Evolutionary conservation across 2,113 vertebrate genomes (phyloP).

Genomic region (Centropus bengalensis): DNA sequence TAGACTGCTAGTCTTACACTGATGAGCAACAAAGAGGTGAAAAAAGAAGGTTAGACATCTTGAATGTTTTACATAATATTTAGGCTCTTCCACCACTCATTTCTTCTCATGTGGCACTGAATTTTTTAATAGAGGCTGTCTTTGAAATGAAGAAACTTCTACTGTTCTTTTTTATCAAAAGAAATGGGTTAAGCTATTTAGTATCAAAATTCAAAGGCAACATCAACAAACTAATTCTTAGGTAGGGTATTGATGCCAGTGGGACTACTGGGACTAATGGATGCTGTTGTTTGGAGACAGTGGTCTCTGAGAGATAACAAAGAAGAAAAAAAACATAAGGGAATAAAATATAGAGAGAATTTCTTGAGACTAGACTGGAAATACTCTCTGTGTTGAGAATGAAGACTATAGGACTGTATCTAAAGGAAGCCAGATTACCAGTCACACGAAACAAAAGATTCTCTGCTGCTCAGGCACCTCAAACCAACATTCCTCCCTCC

Average conservation of each 20-base stretch:
- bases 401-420: not conserved
- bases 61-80: not conserved
- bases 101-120: not conserved
- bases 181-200: not conserved
- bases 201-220: not conserved
- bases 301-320: not conserved
- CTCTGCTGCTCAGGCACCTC: not conserved
- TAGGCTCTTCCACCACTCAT: not conserved
- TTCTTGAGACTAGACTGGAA: not conserved
- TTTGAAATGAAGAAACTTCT: not conserved
- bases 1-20: not conserved
- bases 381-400: not conserved
- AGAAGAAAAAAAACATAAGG: not conserved
- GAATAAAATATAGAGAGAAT: not conserved
- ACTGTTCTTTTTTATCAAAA: not conserved
- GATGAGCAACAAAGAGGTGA: not conserved
- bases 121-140: not conserved
- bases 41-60: not conserved
- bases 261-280: not conserved
- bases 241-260: not conserved
- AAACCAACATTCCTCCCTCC: not conserved
- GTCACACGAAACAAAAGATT: not conserved
- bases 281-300: not conserved
- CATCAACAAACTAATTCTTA: not conserved
- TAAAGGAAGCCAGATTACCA: not conserved